Base-by-base conservation (phyloP, 1,140 invertebrate species). In the Galleria mellonella region DNA sequence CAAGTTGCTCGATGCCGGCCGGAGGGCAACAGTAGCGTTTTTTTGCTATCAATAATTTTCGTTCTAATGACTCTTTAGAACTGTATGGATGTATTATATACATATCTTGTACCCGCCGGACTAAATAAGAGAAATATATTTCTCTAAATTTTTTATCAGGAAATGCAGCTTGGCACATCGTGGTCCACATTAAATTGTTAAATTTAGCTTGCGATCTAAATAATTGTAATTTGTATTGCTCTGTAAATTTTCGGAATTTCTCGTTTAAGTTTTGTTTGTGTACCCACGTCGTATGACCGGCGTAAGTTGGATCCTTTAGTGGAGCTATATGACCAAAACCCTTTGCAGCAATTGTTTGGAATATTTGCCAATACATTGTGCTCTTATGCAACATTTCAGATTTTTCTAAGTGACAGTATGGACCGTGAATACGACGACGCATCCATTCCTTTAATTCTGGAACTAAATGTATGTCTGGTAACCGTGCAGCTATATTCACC, bases 391-490 rank as follows among this genome's bases (percentile, higher is more conserved):
- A 32, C 41, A 70, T 58, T 41, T 56, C 55, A 12, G 43, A 43
- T 36, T 66, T 81, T 41, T 67, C 54, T 6, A 23, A 9, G 1
- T 9, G n/a, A 1, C 53, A 63, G 27, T 49, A 54, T 0, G 72
- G 74, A 5, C 81, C 81, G 27, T 65, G 60, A 9, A 84, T 71
- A 30, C 81, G 61, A 7, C 47, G 44, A 8, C 81, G 64, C 77
- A 84, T 84, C 81, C 81, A 84, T 60, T 78, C 81, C 14, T 62
- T 66, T 10, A 84, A 53, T 23, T 74, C 73, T 9, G 77, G 77
- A 5, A 68, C 74, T 14, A 79, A 59, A 39, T 83, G 72, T 7
- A 79, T 50, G 37, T 83, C 77, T 4, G 79, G 79, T 9, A 82
- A 42, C 28, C 66, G 65, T 3, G 79, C 77, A 30, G 77, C 77